phyloP scores from a whole-genome alignment of 1,140 invertebrate species.

The Galleria mellonella region DNA sequence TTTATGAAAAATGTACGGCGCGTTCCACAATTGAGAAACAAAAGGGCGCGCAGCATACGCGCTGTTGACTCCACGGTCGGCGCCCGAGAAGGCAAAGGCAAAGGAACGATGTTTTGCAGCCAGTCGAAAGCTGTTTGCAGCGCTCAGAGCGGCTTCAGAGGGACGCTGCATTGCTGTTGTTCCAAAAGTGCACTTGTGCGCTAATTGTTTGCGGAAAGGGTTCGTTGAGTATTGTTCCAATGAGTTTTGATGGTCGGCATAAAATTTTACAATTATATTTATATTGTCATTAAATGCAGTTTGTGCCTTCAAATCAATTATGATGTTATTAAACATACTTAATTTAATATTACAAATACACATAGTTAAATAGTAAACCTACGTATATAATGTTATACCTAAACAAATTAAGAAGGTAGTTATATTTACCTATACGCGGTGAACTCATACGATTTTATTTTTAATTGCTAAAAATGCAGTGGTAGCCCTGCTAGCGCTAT shows the following conservation, averaged over 20 bases:
- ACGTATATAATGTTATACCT: too few relatives aligned
- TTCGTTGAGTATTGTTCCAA: constrained; percentile 54
- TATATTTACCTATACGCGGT: too few relatives aligned
- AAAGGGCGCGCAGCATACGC: constrained; percentile 27
- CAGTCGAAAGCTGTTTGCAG: constrained; percentile 54
- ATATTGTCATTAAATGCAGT: too few relatives aligned
- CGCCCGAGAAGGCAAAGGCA: constrained; percentile 43
- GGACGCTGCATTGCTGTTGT: constrained; percentile 62
- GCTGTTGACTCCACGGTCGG: constrained; percentile 34
- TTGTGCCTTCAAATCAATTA: too few relatives aligned
- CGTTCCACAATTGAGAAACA: constrained; percentile 43
- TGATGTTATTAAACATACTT: too few relatives aligned
- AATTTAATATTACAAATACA: too few relatives aligned
- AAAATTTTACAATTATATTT: background rate
- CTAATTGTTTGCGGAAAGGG: constrained; percentile 71
- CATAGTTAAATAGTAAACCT: background rate
- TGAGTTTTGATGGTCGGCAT: constrained; percentile 36
- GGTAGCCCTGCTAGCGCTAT: too few relatives aligned
- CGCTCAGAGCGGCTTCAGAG: constrained; percentile 33
- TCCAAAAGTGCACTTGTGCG: constrained; percentile 54
- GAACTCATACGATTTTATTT: too few relatives aligned
- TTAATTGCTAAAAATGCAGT: too few relatives aligned
- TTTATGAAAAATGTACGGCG: constrained; percentile 20
- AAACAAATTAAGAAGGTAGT: too few relatives aligned
- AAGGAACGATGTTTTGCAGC: constrained; percentile 42